A percentile compares a stretch with the other conserved stretches of the same genome.
These are phyloP conservation scores for Cheilosia grossa DNA, from an alignment of 2,888 invertebrate genomes.

Conservation along the genomic window DNA sequence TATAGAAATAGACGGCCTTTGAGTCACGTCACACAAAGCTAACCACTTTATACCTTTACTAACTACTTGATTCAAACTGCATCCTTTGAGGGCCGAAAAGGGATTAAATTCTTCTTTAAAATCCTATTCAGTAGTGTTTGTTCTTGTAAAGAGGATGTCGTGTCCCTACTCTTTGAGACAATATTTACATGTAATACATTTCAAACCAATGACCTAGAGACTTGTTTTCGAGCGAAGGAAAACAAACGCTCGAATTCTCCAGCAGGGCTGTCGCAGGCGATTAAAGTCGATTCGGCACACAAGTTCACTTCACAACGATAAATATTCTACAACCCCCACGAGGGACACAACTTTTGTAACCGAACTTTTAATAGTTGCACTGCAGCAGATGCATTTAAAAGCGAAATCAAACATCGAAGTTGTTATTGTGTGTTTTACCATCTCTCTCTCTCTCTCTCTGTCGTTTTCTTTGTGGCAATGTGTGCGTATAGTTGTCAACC, in stretches of 20 bases:
- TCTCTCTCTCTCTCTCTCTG: no score
- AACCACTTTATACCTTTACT: background rate
- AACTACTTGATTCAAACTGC: background rate
- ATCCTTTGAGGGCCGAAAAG: background rate
- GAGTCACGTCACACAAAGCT: background rate
- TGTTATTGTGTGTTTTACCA: background rate
- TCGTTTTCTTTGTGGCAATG: background rate
- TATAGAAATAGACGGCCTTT: background rate
- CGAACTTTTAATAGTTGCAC: conserved; percentile 32
- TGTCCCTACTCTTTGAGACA: background rate
- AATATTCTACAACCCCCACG: conserved; percentile 40
- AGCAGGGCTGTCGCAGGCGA: background rate
- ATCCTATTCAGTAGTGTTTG: background rate
- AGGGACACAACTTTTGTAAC: conserved; percentile 38
- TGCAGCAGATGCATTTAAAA: conserved; percentile 32
- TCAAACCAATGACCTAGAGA: conserved; percentile 13
- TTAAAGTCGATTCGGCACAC: conserved; percentile 14
- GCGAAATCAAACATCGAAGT: background rate
- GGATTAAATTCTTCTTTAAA: background rate
- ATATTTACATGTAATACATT: background rate
- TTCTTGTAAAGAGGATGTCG: background rate
- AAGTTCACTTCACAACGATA: conserved; percentile 14
- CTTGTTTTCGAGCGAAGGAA: background rate
- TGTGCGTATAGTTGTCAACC: conserved; percentile 19
- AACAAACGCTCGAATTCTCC: background rate